A percentile compares a stretch with the other conserved stretches of the same genome.
These are phyloP conservation scores for Cyprinodon diabolis DNA, from an alignment of 2,797 vertebrate genomes.

Conservation along the genomic window DNA sequence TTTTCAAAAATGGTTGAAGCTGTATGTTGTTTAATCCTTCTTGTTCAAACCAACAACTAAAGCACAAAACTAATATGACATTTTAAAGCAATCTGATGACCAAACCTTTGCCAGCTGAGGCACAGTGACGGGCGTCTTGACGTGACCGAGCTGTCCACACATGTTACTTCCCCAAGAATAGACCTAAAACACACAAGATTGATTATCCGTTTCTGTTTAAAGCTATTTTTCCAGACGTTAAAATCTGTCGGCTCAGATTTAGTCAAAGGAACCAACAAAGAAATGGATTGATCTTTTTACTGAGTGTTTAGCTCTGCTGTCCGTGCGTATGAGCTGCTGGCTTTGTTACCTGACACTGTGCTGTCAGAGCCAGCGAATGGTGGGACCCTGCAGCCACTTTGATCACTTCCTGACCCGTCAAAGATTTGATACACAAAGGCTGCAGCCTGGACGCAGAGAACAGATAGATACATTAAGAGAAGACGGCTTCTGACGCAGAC, in stretches of 20 bases:
- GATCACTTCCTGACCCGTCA: constrained; percentile 92
- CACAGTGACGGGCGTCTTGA: constrained; percentile 86
- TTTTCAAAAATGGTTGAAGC: too few relatives aligned
- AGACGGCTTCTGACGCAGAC: not conserved
- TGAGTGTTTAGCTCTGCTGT: not conserved
- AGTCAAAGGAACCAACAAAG: not conserved
- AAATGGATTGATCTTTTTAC: not conserved
- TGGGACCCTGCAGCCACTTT: constrained; percentile 89
- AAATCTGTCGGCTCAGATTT: not conserved
- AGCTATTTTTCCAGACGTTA: not conserved
- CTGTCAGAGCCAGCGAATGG: constrained; percentile 94
- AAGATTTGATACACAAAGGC: constrained; percentile 92
- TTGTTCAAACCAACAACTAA: not conserved
- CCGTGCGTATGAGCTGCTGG: not conserved
- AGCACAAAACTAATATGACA: not conserved
- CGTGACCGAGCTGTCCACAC: constrained; percentile 91
- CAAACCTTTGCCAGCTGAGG: constrained; percentile 89
- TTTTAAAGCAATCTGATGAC: not conserved
- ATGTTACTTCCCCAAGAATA: constrained; percentile 96
- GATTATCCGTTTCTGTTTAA: not conserved
- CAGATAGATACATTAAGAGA: not conserved
- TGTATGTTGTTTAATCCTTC: too few relatives aligned
- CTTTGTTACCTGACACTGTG: constrained; percentile 89
- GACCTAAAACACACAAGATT: constrained; percentile 78
- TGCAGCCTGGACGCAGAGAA: constrained; percentile 84